A percentile compares a stretch with the other conserved stretches of the same genome.
Conservation (phyloP, 1,140 invertebrate genomes). For the Drosophila prosaltans region DNA sequence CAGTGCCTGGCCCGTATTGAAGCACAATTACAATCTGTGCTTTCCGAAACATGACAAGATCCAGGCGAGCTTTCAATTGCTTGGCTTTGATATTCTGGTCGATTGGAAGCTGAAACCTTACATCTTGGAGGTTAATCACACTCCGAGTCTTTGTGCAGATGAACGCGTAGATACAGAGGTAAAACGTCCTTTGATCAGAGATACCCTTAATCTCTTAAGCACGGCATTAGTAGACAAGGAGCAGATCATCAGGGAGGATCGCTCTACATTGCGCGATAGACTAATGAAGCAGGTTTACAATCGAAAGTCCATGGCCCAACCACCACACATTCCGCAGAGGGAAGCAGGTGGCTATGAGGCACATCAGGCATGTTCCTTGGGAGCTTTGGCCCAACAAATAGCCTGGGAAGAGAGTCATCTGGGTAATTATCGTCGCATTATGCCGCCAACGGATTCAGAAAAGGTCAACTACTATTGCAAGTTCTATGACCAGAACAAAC, state of each 20-base stretch:
- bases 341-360: conserved; percentile 2
- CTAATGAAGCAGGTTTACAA: conserved; percentile 43
- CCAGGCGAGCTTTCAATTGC: conserved; percentile 94
- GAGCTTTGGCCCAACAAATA: conserved; percentile 86
- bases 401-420: conserved; percentile 91
- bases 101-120: conserved; percentile 92
- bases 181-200: conserved; percentile 90
- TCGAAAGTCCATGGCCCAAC: conserved; percentile 85
- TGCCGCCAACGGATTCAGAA: conserved; percentile 61
- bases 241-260: conserved; percentile 89
- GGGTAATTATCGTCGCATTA: conserved; percentile 87
- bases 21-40: conserved; percentile 93
- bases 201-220: conserved; percentile 93
- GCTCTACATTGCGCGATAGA: conserved; percentile 56
- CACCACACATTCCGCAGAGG: not conserved
- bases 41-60: conserved; percentile 93
- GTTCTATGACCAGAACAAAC: conserved; percentile 87
- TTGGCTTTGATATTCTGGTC: conserved; percentile 95
- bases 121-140: conserved; percentile 95
- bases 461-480: conserved; percentile 75
- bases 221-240: conserved; percentile 90
- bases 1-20: conserved; percentile 92
- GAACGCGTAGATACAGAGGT: conserved; percentile 91
- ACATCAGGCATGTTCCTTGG: conserved; percentile 53
- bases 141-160: conserved; percentile 94